phyloP scores from a whole-genome alignment of 2,797 vertebrate species.

The Melanotaenia trifasciata region DNA sequence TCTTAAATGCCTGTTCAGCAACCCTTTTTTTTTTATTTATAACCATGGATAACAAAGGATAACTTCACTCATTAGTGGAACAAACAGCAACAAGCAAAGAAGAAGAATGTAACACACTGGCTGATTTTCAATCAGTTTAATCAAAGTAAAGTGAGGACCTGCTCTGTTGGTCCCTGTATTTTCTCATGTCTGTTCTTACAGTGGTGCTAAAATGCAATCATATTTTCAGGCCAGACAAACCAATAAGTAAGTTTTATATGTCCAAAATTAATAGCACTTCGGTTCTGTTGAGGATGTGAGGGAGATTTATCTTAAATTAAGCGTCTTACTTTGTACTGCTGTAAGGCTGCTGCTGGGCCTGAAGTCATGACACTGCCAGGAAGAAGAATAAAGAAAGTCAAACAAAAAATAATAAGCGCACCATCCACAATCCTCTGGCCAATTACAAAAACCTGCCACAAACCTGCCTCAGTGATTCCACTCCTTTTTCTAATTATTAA shows the following conservation, averaged over 20 bases:
- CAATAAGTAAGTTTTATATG: conserved; percentile 13
- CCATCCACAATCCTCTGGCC: conserved; percentile 50
- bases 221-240: conserved; percentile 29
- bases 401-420: conserved; percentile 64
- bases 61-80: background rate
- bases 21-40: background rate
- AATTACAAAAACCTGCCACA: conserved; percentile 52
- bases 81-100: background rate
- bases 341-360: conserved; percentile 24
- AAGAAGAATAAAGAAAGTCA: conserved; percentile 51
- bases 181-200: conserved; percentile 37
- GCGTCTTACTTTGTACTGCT: conserved; percentile 27
- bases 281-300: conserved; percentile 11
- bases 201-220: conserved; percentile 35
- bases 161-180: conserved; percentile 28
- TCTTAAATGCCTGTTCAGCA: conserved; percentile 1
- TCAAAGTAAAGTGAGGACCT: conserved; percentile 20
- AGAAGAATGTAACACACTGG: background rate
- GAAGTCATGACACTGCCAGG: conserved; percentile 31
- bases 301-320: conserved; percentile 40
- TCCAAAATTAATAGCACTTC: conserved; percentile 16
- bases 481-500: conserved; percentile 56
- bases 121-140: conserved; percentile 1
- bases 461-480: conserved; percentile 50
- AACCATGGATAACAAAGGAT: background rate